Percentiles rank a stretch among this genome's conserved stretches.
These are phyloP conservation scores for Erinaceus europaeus DNA, from an alignment of 2,113 vertebrate species.

Conservation along the genomic window DNA sequence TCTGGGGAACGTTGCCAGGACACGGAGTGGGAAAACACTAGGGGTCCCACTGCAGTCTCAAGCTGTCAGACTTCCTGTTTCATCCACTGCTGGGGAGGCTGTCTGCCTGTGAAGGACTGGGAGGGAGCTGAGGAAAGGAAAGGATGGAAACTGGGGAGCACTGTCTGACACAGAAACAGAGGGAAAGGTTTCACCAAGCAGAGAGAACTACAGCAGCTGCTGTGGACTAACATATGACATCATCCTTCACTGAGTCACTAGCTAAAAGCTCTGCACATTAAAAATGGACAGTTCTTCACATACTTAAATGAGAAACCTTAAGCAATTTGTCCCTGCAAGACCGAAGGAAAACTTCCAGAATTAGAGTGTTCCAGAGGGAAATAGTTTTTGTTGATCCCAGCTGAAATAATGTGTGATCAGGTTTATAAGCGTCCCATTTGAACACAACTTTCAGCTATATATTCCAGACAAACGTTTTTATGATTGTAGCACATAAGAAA, in stretches of 20 bases:
- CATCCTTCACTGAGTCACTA: slow-evolving; percentile 61
- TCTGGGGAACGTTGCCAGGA: slow-evolving; percentile 85
- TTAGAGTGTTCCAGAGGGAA: not conserved
- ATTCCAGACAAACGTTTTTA: not conserved
- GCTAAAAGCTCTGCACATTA: slow-evolving; percentile 20
- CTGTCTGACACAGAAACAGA: not conserved
- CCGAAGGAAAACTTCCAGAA: not conserved
- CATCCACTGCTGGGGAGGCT: slow-evolving; percentile 50
- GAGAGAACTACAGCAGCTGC: slow-evolving; percentile 19
- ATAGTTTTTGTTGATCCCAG: not conserved
- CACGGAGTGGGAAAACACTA: slow-evolving; percentile 82
- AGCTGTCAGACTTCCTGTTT: slow-evolving; percentile 80
- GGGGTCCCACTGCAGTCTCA: slow-evolving; percentile 82
- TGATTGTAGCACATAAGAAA: slow-evolving; percentile 32
- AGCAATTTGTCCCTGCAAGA: not conserved
- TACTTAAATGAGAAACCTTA: slow-evolving; percentile 15
- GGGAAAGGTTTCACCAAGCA: not conserved
- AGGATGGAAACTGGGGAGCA: not conserved
- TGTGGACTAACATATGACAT: slow-evolving; percentile 67
- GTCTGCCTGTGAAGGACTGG: slow-evolving; percentile 49
- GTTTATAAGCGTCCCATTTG: not conserved
- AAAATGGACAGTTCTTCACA: slow-evolving; percentile 15
- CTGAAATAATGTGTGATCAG: not conserved
- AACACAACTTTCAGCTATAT: not conserved
- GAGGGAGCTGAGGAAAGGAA: not conserved